phyloP scores from a whole-genome alignment of 2,888 invertebrate species.

The Tiliacea aurago region DNA sequence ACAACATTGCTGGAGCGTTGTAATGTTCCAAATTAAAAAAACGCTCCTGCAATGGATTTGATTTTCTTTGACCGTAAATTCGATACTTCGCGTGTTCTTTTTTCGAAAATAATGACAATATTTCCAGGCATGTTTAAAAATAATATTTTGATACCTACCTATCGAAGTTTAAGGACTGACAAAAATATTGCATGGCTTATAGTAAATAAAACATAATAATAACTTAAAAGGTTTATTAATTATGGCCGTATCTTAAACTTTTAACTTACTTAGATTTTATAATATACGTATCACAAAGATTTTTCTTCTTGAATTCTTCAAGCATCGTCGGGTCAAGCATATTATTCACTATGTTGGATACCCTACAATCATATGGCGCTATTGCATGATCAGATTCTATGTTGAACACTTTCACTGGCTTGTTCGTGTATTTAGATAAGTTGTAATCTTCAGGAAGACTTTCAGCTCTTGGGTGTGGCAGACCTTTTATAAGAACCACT shows the following conservation, averaged over 20 bases:
- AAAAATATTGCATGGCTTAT: neutral
- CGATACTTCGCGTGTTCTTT: no score
- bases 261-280: slow-evolving; percentile 27
- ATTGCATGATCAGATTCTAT: slow-evolving; percentile 69
- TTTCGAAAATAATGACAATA: no score
- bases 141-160: neutral
- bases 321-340: slow-evolving; percentile 65
- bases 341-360: slow-evolving; percentile 76
- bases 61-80: no score
- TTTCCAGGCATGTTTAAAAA: no score
- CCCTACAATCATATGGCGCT: slow-evolving; percentile 69
- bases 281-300: slow-evolving; percentile 69
- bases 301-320: slow-evolving; percentile 70
- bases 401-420: slow-evolving; percentile 71
- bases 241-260: slow-evolving; percentile 50
- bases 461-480: slow-evolving; percentile 60
- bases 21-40: no score
- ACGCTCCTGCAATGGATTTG: no score
- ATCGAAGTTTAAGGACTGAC: neutral
- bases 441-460: slow-evolving; percentile 72
- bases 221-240: slow-evolving; percentile 28
- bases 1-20: no score
- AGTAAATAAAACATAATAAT: neutral
- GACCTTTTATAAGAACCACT: slow-evolving; percentile 74
- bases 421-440: slow-evolving; percentile 72